Evolutionary conservation across 2,888 invertebrate genomes (phyloP).

Genomic region (Acrocera orbiculus): DNA sequence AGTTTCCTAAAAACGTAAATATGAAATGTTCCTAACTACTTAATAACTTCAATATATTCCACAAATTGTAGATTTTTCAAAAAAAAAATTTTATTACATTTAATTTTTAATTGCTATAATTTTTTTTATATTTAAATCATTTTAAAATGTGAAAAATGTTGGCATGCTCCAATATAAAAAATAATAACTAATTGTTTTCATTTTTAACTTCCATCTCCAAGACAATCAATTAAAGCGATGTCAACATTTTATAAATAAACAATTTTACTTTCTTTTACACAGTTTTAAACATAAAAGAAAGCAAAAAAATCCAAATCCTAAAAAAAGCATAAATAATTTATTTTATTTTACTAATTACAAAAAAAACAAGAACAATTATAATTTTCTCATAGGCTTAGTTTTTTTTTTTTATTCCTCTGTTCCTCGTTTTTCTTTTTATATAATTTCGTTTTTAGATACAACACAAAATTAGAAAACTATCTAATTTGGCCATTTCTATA

Average conservation of each 20-base stretch:
- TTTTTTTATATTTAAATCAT: no score
- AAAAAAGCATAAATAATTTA: background rate
- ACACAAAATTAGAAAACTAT: constrained; percentile 14
- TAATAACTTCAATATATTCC: no score
- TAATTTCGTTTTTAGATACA: constrained; percentile 1
- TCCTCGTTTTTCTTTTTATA: constrained; percentile 1
- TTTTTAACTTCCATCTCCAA: no score
- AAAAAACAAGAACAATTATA: background rate
- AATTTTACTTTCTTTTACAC: background rate
- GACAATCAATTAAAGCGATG: constrained; percentile 22
- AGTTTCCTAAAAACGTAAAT: no score
- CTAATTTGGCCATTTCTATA: constrained; percentile 25
- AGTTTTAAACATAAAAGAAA: background rate
- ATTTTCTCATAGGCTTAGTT: no score
- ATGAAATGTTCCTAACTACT: no score
- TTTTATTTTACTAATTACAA: background rate
- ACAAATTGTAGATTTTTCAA: no score
- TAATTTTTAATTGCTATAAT: no score
- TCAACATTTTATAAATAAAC: constrained; percentile 26
- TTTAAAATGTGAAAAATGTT: no score
- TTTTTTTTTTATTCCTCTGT: background rate
- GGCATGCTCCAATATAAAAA: no score
- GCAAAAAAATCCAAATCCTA: background rate
- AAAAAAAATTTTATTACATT: no score
- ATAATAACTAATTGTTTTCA: no score